phyloP scores from a whole-genome alignment of 2,797 vertebrate genomes.

The Varecia variegata region DNA sequence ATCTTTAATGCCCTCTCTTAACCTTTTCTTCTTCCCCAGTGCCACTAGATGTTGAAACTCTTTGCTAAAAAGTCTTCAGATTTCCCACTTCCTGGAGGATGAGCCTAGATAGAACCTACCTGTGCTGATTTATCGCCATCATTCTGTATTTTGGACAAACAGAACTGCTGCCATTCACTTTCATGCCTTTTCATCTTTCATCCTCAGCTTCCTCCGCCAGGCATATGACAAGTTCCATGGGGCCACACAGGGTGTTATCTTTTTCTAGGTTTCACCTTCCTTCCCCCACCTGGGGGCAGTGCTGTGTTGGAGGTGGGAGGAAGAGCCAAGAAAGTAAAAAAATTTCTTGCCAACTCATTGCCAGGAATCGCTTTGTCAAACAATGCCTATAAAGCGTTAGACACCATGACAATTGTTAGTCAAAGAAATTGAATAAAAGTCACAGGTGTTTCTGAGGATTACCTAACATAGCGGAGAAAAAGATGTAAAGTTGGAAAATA shows the following conservation, averaged over 20 bases:
- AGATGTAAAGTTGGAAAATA: not conserved
- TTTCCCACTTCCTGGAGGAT: not conserved
- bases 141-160: not conserved
- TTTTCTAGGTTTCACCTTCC: constrained; percentile 46
- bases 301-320: not conserved
- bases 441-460: constrained; percentile 16
- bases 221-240: constrained; percentile 25
- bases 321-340: constrained; percentile 30
- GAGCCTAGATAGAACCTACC: not conserved
- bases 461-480: not conserved
- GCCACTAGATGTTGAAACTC: not conserved
- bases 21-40: not conserved
- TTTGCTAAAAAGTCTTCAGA: not conserved
- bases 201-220: constrained; percentile 40
- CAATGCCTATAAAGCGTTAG: not conserved
- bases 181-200: constrained; percentile 23
- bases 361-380: not conserved
- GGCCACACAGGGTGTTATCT: constrained; percentile 49
- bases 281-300: constrained; percentile 55
- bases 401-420: not conserved
- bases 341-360: not conserved
- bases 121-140: not conserved
- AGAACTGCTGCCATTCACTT: not conserved
- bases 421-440: constrained; percentile 32
- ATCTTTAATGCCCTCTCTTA: not conserved